Evolutionary conservation across 2,888 invertebrate genomes (phyloP).

Genomic region (Polydrusus pterygomalis): DNA sequence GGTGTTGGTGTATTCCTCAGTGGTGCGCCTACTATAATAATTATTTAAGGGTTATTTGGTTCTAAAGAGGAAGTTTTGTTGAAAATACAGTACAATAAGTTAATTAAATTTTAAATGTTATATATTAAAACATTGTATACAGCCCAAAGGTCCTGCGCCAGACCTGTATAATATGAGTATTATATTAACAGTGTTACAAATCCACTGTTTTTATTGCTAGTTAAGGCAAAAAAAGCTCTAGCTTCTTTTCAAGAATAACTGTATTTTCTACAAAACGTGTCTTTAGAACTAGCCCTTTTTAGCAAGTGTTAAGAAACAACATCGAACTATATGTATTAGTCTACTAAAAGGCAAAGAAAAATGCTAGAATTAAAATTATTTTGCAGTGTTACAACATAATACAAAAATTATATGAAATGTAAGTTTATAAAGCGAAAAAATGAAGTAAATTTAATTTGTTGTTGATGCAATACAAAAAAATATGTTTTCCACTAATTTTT

Average conservation of each 20-base stretch:
- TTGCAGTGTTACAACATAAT: conserved; percentile 38
- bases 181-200: no score
- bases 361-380: conserved; percentile 54
- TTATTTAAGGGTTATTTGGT: conserved; percentile 30
- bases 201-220: no score
- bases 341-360: conserved; percentile 59
- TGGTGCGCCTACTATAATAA: conserved; percentile 74
- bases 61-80: not conserved
- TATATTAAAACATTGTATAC: no score
- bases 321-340: conserved; percentile 37
- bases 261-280: conserved; percentile 3
- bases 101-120: no score
- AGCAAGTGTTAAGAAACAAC: conserved; percentile 37
- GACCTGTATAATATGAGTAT: no score
- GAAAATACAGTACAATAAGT: not conserved
- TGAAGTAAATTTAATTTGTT: no score
- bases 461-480: no score
- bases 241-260: not conserved
- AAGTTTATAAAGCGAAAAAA: not conserved
- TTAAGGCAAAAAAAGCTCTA: no score
- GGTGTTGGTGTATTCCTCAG: conserved; percentile 74
- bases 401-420: conserved; percentile 20
- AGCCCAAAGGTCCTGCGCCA: no score
- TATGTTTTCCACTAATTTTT: not conserved
- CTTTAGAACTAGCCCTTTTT: conserved; percentile 3